A percentile compares a stretch with the other conserved stretches of the same genome.
Conservation (phyloP, 53 echinoderm and acorn worm genomes). For the Patiria pectinifera region DNA sequence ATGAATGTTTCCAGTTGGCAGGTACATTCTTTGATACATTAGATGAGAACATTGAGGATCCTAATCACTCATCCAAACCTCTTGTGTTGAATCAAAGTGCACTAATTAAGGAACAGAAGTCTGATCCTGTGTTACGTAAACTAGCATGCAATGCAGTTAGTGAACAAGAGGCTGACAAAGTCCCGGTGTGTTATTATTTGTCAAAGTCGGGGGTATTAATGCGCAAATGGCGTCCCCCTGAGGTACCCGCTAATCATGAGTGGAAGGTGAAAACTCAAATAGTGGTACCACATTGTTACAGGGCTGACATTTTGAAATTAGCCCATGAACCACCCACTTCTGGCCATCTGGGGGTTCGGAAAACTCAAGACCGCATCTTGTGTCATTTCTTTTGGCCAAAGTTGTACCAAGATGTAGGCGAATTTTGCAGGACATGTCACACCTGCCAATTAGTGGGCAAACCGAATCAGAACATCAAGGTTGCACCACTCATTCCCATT, state of each 20-base stretch:
- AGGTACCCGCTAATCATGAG: conserved; percentile 61
- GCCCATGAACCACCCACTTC: conserved; percentile 72
- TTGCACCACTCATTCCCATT: conserved; percentile 63
- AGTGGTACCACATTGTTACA: conserved; percentile 55
- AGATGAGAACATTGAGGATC: neutral
- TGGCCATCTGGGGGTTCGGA: conserved; percentile 75
- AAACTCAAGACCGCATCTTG: conserved; percentile 67
- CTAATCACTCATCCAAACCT: no score
- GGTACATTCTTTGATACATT: neutral
- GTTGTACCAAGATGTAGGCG: conserved; percentile 54
- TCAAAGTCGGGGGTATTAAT: conserved; percentile 52
- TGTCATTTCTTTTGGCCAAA: conserved; percentile 79
- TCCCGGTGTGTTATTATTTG: conserved; percentile 9
- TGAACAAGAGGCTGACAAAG: neutral
- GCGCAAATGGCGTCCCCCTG: conserved; percentile 68
- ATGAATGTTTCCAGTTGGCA: neutral
- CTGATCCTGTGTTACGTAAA: conserved; percentile 28
- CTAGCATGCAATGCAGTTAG: neutral
- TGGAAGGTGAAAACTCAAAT: conserved; percentile 61
- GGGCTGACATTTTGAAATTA: conserved; percentile 51
- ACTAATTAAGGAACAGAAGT: neutral
- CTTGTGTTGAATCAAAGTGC: neutral
- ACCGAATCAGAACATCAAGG: conserved; percentile 50
- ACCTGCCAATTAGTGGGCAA: conserved; percentile 77
- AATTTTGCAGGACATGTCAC: conserved; percentile 76